Base-by-base conservation (phyloP, 1,140 invertebrate genomes). In the Aphaenogaster floridana region DNA sequence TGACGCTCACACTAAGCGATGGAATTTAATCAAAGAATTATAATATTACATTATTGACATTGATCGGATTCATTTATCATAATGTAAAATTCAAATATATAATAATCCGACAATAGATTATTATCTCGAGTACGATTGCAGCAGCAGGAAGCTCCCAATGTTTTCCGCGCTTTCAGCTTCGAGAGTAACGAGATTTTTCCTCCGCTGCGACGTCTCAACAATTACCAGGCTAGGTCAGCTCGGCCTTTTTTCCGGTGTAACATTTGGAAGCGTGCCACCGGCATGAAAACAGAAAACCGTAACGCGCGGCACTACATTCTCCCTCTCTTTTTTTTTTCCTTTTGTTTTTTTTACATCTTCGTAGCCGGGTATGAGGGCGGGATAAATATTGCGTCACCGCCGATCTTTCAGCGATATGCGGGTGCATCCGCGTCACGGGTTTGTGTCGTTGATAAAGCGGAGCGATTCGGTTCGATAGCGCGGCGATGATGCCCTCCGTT, bases 371-470 rank as follows among this genome's bases (percentile, higher is more conserved):
- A 61, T 81, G 64, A 81, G 80, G 69, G 54, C 5, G 42, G 69
- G 54, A 84, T 76, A 84, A 84, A 84, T 84, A 84, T 84, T 61
- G 80, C 80, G 54, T 80, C 77, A 52, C 34, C 48, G 34, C n/a
- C 45, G 64, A 81, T 81, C 66, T 69, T 69, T 11, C 80, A 76
- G n/a, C 42, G 69, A 71, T 74, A 74, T 61, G 54, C 68, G 54
- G 68, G 54, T 45, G 54, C 68, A 83, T 74, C 68, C 42, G 69
- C 69, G 54, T 84, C 69, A 61, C 39, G 34, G 8, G 54, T 72
- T 63, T 61, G 52, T 63, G 54, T 76, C 69, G 69, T 76, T 74
- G 80, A 84, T 84, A 84, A 84, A 84, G 42, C 80, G 69, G 45
- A 21, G 69, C 80, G 54, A 84, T 84, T 71, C 45, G 39, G 21